These are phyloP conservation scores for Holothuria leucospilota DNA, from an alignment of 53 echinoderm and acorn worm species.

Conservation along the genomic window DNA sequence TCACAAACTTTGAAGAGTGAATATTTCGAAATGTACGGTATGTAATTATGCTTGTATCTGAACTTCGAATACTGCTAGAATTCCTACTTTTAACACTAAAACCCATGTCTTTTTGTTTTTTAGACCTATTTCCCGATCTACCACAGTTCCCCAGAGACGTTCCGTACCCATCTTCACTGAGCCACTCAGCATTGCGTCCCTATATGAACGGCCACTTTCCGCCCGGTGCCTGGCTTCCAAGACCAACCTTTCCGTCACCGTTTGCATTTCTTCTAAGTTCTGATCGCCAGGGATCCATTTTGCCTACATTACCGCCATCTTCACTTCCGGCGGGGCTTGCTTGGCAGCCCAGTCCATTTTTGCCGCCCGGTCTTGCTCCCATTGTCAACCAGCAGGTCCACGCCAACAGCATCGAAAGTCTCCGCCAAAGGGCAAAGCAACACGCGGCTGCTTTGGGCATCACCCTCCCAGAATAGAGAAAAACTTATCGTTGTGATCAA, in stretches of 20 bases:
- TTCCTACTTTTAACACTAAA: not conserved
- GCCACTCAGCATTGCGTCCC: conserved; percentile 37
- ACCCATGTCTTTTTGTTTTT: not conserved
- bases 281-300: conserved; percentile 52
- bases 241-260: conserved; percentile 63
- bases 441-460: conserved; percentile 94
- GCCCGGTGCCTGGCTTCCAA: conserved; percentile 54
- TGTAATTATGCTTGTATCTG: too few relatives aligned
- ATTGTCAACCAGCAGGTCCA: conserved; percentile 76
- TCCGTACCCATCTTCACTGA: conserved; percentile 26
- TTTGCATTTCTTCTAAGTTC: conserved; percentile 68
- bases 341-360: conserved; percentile 60
- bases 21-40: too few relatives aligned
- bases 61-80: too few relatives aligned
- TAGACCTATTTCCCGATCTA: conserved; percentile 32
- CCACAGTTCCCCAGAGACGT: conserved; percentile 36
- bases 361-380: conserved; percentile 59
- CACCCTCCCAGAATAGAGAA: conserved; percentile 67
- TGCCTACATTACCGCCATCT: conserved; percentile 4
- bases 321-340: conserved; percentile 57
- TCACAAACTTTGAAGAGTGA: too few relatives aligned
- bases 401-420: conserved; percentile 91
- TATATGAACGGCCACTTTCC: conserved; percentile 49
- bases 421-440: conserved; percentile 94
- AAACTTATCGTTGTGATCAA: too few relatives aligned